These are phyloP conservation scores for Drosophila ustulata DNA, from an alignment of 2,888 invertebrate species.

Conservation along the genomic window DNA sequence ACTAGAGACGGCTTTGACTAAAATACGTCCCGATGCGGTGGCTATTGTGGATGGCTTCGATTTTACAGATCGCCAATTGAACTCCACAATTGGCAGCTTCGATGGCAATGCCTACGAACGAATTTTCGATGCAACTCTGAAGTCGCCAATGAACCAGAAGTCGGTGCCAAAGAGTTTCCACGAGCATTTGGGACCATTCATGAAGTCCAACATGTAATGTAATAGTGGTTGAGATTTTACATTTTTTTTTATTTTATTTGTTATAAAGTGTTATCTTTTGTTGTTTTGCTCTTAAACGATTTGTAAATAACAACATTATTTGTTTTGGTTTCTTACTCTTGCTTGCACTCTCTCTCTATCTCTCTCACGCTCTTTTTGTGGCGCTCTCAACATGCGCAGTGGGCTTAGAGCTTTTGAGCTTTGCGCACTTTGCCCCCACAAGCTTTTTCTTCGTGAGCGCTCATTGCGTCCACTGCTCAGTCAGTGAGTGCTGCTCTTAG, in stretches of 20 bases:
- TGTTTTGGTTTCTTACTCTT: slow-evolving; percentile 1
- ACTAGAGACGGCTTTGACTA: slow-evolving; percentile 89
- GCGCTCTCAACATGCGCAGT: neutral
- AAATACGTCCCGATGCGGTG: slow-evolving; percentile 94
- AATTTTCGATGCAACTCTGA: slow-evolving; percentile 91
- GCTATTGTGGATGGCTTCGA: slow-evolving; percentile 97
- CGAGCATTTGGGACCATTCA: slow-evolving; percentile 88
- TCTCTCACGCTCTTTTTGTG: neutral
- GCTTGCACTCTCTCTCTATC: neutral
- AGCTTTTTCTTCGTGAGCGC: slow-evolving; percentile 36
- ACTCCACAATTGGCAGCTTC: slow-evolving; percentile 91
- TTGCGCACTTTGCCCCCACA: slow-evolving; percentile 57
- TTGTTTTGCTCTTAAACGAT: slow-evolving; percentile 16
- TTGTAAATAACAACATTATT: slow-evolving; percentile 10
- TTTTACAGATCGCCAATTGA: slow-evolving; percentile 90
- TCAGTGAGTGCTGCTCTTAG: slow-evolving; percentile 35
- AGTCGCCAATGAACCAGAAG: slow-evolving; percentile 92
- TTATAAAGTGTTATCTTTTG: slow-evolving; percentile 6
- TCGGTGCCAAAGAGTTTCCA: slow-evolving; percentile 90
- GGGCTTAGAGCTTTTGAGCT: slow-evolving; percentile 10
- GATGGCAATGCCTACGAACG: slow-evolving; percentile 94
- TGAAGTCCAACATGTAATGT: slow-evolving; percentile 86
- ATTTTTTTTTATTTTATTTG: slow-evolving; percentile 2
- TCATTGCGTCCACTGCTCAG: slow-evolving; percentile 30
- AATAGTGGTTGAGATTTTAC: neutral